These are phyloP conservation scores for Styela plicata DNA, from an alignment of 23 tunicate species.

Conservation along the genomic window DNA sequence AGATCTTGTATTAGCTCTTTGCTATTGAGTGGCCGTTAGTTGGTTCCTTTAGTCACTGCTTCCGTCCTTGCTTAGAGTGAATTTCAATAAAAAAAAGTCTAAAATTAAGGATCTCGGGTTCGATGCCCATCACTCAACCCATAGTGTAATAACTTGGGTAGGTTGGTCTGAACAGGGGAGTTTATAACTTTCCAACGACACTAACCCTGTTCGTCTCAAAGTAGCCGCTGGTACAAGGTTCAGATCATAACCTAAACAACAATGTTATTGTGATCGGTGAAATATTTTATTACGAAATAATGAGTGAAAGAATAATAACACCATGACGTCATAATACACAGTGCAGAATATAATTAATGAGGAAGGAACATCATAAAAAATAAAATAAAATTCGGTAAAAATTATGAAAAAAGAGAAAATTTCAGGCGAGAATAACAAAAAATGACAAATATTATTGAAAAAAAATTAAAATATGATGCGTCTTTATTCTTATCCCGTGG, in stretches of 20 bases:
- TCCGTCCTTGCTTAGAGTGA: too few relatives aligned
- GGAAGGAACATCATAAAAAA: background rate
- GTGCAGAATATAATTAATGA: slow-evolving; percentile 4
- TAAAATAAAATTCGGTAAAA: background rate
- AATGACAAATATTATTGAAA: too few relatives aligned
- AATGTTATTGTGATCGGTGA: background rate
- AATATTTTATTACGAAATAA: slow-evolving; percentile 12
- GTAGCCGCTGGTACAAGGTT: too few relatives aligned
- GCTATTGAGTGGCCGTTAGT: too few relatives aligned
- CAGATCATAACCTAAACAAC: background rate
- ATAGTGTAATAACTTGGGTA: background rate
- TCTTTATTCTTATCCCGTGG: background rate
- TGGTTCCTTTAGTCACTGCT: too few relatives aligned
- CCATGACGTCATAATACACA: slow-evolving; percentile 23
- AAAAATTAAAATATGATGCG: background rate
- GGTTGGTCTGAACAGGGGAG: too few relatives aligned
- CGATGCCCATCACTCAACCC: background rate
- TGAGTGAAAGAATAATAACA: background rate
- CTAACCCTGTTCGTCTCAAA: background rate
- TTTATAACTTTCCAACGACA: background rate
- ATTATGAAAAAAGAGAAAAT: background rate
- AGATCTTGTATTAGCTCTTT: too few relatives aligned
- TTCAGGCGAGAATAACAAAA: background rate
- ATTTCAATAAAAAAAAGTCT: background rate
- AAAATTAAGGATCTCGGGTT: background rate